phyloP scores from a whole-genome alignment of 2,797 vertebrate species.

The Sebastes trivittatus region DNA sequence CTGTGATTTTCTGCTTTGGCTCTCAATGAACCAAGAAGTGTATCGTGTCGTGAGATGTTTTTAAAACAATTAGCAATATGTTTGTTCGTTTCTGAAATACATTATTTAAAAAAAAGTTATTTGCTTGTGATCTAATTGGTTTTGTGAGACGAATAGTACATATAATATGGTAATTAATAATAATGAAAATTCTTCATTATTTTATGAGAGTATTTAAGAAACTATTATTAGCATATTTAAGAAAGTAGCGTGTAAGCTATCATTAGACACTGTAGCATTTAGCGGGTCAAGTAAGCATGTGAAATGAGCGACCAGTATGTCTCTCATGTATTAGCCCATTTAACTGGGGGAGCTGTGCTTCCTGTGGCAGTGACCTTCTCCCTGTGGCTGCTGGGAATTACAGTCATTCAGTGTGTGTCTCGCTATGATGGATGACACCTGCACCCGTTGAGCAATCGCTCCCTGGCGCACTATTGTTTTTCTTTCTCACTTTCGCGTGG shows the following conservation, averaged over 20 bases:
- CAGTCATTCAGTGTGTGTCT: constrained; percentile 72
- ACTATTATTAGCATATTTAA: neutral
- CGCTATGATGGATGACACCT: constrained; percentile 83
- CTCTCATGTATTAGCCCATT: constrained; percentile 46
- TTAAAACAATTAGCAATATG: constrained; percentile 37
- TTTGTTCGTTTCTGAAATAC: neutral
- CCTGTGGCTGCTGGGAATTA: constrained; percentile 71
- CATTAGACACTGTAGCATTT: constrained; percentile 13
- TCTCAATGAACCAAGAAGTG: constrained; percentile 34
- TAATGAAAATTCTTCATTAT: neutral
- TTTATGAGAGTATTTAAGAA: neutral
- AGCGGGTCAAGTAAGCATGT: constrained; percentile 48
- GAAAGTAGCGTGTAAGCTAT: neutral
- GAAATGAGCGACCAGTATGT: constrained; percentile 34
- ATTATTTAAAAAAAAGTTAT: neutral
- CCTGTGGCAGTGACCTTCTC: constrained; percentile 71
- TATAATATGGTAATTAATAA: neutral
- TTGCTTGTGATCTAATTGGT: neutral
- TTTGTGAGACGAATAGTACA: neutral
- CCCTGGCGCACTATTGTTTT: constrained; percentile 74
- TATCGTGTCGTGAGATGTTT: neutral
- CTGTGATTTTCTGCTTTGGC: constrained; percentile 33
- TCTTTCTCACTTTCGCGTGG: constrained; percentile 80
- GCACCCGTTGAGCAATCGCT: constrained; percentile 79
- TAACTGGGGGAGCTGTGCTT: constrained; percentile 45